Percentiles rank a stretch among this genome's conserved stretches.
These are phyloP conservation scores for Lerema accius DNA, from an alignment of 1,140 invertebrate genomes.

Conservation along the genomic window DNA sequence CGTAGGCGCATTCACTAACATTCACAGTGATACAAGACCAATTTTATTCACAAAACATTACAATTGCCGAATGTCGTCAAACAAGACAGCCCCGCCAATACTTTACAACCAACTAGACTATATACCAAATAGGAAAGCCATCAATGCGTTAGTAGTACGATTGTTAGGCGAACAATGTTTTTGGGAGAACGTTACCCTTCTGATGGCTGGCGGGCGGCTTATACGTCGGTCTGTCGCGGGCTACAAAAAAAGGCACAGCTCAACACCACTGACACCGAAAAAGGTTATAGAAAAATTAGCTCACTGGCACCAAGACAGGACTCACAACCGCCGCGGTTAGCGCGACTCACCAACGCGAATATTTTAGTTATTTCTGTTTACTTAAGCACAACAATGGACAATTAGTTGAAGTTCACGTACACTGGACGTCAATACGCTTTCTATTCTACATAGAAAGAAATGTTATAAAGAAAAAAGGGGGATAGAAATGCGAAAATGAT, in stretches of 20 bases:
- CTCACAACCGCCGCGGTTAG: constrained; percentile 16
- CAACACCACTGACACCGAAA: constrained; percentile 69
- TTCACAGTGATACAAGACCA: constrained; percentile 24
- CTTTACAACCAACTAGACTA: constrained; percentile 58
- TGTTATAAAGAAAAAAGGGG: constrained; percentile 17
- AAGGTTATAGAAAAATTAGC: constrained; percentile 30
- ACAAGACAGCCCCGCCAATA: constrained; percentile 56
- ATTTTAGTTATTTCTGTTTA: constrained; percentile 25
- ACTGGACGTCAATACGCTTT: constrained; percentile 10
- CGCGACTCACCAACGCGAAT: constrained; percentile 20
- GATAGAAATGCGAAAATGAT: not conserved
- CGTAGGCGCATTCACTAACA: constrained; percentile 54
- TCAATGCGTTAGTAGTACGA: constrained; percentile 63
- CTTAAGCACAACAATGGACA: constrained; percentile 25
- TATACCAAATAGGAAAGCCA: constrained; percentile 65
- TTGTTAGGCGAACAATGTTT: constrained; percentile 55
- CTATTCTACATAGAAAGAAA: constrained; percentile 3
- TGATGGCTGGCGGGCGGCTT: constrained; percentile 74
- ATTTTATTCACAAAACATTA: constrained; percentile 49
- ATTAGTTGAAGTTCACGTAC: constrained; percentile 21
- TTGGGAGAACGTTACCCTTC: constrained; percentile 74
- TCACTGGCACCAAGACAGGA: constrained; percentile 22
- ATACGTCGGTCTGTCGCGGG: constrained; percentile 65
- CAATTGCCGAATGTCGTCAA: constrained; percentile 29
- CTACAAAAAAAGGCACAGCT: constrained; percentile 76